Evolutionary conservation across 2,797 vertebrate genomes (phyloP).

Genomic region (Pipistrellus pygmaeus): DNA sequence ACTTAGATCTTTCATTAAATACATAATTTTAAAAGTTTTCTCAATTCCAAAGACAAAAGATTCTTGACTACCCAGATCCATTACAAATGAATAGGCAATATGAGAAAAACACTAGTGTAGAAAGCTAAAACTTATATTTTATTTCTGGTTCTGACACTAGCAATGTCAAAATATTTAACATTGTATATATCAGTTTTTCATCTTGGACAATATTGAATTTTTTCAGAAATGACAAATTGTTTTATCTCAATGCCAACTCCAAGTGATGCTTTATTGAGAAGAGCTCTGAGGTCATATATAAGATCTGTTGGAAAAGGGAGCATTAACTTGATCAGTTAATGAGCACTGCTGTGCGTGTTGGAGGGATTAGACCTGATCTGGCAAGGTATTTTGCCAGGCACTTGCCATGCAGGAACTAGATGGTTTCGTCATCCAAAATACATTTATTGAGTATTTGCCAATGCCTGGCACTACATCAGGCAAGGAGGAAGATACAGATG

Average conservation of each 20-base stretch:
- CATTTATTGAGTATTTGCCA: neutral
- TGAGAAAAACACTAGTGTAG: neutral
- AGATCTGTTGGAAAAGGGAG: neutral
- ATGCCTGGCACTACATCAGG: neutral
- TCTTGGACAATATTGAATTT: neutral
- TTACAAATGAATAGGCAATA: neutral
- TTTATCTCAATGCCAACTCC: neutral
- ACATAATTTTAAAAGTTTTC: neutral
- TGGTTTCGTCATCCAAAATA: neutral
- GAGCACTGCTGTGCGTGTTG: neutral
- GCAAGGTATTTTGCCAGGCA: neutral
- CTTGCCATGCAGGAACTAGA: neutral
- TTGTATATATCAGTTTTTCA: neutral
- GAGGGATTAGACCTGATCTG: neutral
- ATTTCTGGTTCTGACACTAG: neutral
- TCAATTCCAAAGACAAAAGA: neutral
- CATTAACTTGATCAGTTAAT: neutral
- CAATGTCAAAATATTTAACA: conserved; percentile 28
- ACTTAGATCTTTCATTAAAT: neutral
- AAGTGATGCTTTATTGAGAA: neutral
- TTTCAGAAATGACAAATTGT: neutral
- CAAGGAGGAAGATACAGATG: neutral
- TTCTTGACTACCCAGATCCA: neutral
- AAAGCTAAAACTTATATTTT: neutral
- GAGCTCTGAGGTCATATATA: neutral